These are phyloP conservation scores for Diabrotica undecimpunctata DNA, from an alignment of 1,140 invertebrate species.

Conservation along the genomic window DNA sequence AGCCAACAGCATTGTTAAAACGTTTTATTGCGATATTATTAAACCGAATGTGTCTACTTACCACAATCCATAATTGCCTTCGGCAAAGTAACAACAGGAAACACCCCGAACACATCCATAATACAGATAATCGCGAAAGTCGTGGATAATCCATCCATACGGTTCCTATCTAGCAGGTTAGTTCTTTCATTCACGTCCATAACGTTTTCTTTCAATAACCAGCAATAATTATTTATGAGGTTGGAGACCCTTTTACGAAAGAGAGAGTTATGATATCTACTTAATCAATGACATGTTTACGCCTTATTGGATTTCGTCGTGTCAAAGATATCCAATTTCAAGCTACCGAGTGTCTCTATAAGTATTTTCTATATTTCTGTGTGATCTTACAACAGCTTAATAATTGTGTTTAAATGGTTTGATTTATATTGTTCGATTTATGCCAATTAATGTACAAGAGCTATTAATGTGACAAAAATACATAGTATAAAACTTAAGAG, in stretches of 20 bases:
- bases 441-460: too few relatives aligned
- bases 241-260: not conserved
- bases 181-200: slow-evolving; percentile 30
- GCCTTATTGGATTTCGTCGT: not conserved
- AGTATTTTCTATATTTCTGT: too few relatives aligned
- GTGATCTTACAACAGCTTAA: too few relatives aligned
- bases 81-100: slow-evolving; percentile 71
- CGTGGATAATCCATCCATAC: slow-evolving; percentile 54
- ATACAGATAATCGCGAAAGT: slow-evolving; percentile 71
- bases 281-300: not conserved
- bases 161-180: slow-evolving; percentile 21
- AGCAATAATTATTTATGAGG: not conserved
- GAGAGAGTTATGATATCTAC: not conserved
- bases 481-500: too few relatives aligned
- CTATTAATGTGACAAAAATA: too few relatives aligned
- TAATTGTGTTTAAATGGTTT: too few relatives aligned
- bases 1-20: too few relatives aligned
- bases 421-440: too few relatives aligned
- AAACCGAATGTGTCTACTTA: slow-evolving; percentile 39
- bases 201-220: too few relatives aligned
- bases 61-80: slow-evolving; percentile 69
- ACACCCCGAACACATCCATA: slow-evolving; percentile 76
- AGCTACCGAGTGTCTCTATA: not conserved
- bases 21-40: too few relatives aligned
- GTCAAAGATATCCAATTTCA: not conserved